These are phyloP conservation scores for Bombus haemorrhoidalis DNA, from an alignment of 1,140 invertebrate genomes.

Conservation along the genomic window DNA sequence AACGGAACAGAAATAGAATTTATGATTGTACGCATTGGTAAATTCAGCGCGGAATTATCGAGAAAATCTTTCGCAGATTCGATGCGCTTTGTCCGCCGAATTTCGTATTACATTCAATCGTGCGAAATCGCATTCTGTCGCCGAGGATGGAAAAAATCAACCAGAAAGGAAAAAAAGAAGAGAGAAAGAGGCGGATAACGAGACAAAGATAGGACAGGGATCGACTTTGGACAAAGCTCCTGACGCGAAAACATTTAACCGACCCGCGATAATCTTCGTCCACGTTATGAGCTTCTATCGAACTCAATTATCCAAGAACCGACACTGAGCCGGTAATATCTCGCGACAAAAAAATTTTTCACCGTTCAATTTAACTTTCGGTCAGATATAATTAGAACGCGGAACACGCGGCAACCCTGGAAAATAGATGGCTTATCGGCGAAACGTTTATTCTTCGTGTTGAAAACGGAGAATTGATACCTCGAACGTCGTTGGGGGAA, in stretches of 20 bases:
- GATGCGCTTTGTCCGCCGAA: slow-evolving; percentile 22
- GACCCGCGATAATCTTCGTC: slow-evolving; percentile 30
- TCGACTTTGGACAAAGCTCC: slow-evolving; percentile 3
- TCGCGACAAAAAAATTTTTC: neutral
- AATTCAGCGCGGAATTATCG: slow-evolving; percentile 42
- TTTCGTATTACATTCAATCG: slow-evolving; percentile 38
- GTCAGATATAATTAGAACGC: slow-evolving; percentile 37
- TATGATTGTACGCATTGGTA: slow-evolving; percentile 46
- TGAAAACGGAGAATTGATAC: slow-evolving; percentile 33
- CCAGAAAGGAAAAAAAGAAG: rapidly evolving
- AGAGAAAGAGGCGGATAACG: neutral
- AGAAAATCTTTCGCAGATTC: slow-evolving; percentile 35
- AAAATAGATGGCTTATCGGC: slow-evolving; percentile 30
- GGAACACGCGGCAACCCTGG: neutral
- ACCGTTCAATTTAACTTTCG: slow-evolving; percentile 38
- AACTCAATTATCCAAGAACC: neutral
- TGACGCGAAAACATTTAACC: slow-evolving; percentile 33
- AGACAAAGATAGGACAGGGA: neutral
- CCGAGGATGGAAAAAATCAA: too few species aligned
- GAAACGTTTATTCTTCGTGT: slow-evolving; percentile 29
- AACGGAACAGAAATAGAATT: slow-evolving; percentile 32
- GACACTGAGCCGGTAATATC: slow-evolving; percentile 3
- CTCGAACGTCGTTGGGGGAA: neutral
- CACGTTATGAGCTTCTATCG: neutral
- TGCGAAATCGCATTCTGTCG: neutral